Conservation (phyloP, 2,888 invertebrate genomes). For the Volucella zonaria region DNA sequence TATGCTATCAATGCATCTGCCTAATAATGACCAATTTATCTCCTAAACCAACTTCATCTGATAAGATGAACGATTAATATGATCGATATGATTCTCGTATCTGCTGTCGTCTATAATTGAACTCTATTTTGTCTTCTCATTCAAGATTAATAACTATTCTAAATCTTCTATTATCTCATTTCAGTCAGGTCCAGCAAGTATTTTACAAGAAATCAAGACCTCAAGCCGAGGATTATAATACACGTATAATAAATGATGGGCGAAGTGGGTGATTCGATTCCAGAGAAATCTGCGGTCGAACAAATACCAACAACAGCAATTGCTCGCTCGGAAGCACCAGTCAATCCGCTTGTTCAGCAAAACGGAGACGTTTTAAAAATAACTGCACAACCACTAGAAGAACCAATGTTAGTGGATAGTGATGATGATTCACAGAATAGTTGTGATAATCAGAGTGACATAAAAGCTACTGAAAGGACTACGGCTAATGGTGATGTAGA, state of each 20-base stretch:
- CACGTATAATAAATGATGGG: constrained; percentile 63
- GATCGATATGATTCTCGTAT: no score
- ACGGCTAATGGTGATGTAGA: constrained; percentile 65
- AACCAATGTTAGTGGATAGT: constrained; percentile 59
- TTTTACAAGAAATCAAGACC: background rate
- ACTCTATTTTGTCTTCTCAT: no score
- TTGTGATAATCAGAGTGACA: constrained; percentile 66
- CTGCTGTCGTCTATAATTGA: no score
- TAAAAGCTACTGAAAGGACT: constrained; percentile 69
- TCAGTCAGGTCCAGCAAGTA: constrained; percentile 7
- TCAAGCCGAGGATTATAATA: background rate
- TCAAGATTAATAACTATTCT: no score
- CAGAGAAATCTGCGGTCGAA: constrained; percentile 75
- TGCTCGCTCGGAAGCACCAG: constrained; percentile 75
- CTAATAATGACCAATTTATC: no score
- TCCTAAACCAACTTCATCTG: no score
- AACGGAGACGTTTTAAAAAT: constrained; percentile 78
- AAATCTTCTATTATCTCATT: background rate
- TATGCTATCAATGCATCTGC: no score
- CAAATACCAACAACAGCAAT: constrained; percentile 72
- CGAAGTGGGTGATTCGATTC: constrained; percentile 76
- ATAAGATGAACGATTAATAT: no score
- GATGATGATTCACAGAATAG: constrained; percentile 80
- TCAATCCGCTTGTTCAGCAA: constrained; percentile 69
- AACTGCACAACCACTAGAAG: constrained; percentile 26